Conservation (phyloP, 2,888 invertebrate genomes). For the Patella ulyssiponensis region DNA sequence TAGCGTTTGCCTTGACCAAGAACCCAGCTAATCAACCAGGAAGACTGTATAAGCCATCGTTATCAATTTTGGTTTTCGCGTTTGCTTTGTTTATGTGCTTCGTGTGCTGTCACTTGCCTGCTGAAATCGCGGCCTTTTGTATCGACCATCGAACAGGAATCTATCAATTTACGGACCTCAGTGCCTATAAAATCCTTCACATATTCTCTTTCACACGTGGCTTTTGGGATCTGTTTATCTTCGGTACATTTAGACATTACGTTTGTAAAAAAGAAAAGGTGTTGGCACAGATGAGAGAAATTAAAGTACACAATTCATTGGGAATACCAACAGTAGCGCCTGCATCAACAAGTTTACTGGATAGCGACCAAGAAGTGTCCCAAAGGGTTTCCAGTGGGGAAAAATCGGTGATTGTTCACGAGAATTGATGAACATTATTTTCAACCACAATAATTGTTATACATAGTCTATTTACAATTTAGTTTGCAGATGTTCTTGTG, state of each 20-base stretch:
- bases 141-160: conserved; percentile 32
- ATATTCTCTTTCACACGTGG: conserved; percentile 48
- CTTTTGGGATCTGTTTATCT: conserved; percentile 57
- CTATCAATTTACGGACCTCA: conserved; percentile 18
- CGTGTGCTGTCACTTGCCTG: conserved; percentile 40
- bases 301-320: conserved; percentile 29
- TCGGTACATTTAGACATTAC: conserved; percentile 60
- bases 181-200: conserved; percentile 25
- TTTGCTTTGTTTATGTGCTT: conserved; percentile 41
- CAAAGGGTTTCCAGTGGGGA: conserved; percentile 23
- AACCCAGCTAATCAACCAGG: conserved; percentile 33
- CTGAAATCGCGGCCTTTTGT: conserved; percentile 52
- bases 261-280: conserved; percentile 51
- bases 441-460: no score
- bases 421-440: no score
- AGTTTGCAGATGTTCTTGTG: no score
- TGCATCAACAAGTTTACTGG: conserved; percentile 38
- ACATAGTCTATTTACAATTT: no score
- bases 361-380: conserved; percentile 33
- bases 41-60: conserved; percentile 36
- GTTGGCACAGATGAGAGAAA: conserved; percentile 39
- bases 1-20: conserved; percentile 38
- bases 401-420: neutral
- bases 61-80: conserved; percentile 39
- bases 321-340: conserved; percentile 30